Evolutionary conservation across 2,888 invertebrate species (phyloP), one percentile per base, ranked within the genome.

Genomic region (Agriopis aurantiaria): DNA sequence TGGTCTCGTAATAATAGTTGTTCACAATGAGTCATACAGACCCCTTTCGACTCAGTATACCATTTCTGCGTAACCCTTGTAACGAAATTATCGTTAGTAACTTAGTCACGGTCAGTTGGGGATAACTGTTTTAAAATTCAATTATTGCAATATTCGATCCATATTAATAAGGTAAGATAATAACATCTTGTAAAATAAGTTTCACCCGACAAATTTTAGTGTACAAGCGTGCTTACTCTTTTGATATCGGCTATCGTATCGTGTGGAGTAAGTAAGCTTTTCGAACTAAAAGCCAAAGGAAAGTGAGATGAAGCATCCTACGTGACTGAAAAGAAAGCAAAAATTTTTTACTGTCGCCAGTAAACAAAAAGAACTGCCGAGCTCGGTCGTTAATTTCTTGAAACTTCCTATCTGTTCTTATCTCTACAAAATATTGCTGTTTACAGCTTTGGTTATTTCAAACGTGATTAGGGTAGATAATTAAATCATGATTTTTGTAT

Each of bases 291-390:
- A 59, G 85, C 84, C 85, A 82, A 84, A 85, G 81, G 79, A 74
- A 83, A 83, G 80, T 81, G 83, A 86, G 87, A 88, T 88, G 88
- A 89, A 86, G 81, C 76, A 65, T 76, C 77, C 81, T 87, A 90
- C 91, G 88, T 91, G 90, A 88, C 89, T 79, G 70, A 82, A 82
- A 80, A 78, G 66, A 69, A 53, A 57, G 45, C 12, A 66, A 70
- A 70, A 62, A 73, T 75, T 78, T 79, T 77, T 76, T 73, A 72
- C 63, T 69, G 72, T 72, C 69, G 56, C 58, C 57, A 66, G 69
- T 73, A 71, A 72, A 62, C 59, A 72, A 62, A 71, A 62, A 57
- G 64, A 55, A 65, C 48, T 61, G 71, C 71, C 67, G 55, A 64
- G 69, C 41, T 60, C 43, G 68, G 58, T 56, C 65, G 61, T 71